phyloP scores from a whole-genome alignment of 2,797 vertebrate genomes.

The Lagodon rhomboides region DNA sequence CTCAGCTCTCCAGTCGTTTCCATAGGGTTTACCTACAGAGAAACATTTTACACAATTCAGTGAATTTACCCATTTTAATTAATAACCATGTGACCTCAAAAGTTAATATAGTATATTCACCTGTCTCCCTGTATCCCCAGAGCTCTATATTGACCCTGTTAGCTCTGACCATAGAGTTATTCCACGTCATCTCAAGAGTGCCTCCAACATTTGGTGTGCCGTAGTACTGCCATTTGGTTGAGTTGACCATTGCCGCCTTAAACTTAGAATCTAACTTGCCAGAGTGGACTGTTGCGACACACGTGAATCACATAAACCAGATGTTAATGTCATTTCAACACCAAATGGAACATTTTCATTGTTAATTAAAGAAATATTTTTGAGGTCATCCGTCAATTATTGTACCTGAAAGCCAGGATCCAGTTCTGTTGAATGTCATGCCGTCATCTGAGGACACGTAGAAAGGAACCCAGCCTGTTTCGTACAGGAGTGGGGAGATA shows the following conservation, averaged over 20 bases:
- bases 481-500: constrained; percentile 91
- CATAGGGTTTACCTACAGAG: constrained; percentile 69
- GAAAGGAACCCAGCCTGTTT: constrained; percentile 90
- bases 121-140: constrained; percentile 91
- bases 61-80: not conserved
- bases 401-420: constrained; percentile 92
- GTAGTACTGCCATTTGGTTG: constrained; percentile 95
- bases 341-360: not conserved
- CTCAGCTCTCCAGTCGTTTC: constrained; percentile 71
- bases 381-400: not conserved
- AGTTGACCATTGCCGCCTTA: constrained; percentile 87
- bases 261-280: constrained; percentile 85
- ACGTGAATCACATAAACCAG: not conserved
- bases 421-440: constrained; percentile 80
- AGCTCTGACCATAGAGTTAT: constrained; percentile 71
- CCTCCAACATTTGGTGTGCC: constrained; percentile 86
- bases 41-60: not conserved
- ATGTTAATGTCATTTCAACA: not conserved
- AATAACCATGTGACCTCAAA: not conserved
- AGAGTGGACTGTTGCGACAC: constrained; percentile 87
- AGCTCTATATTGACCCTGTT: constrained; percentile 88
- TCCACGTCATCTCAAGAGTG: constrained; percentile 88
- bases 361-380: not conserved
- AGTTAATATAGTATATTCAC: constrained; percentile 44
- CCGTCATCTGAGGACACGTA: constrained; percentile 88